Conservation (phyloP, 1,140 invertebrate species). For the Euura saliciscinereae region DNA sequence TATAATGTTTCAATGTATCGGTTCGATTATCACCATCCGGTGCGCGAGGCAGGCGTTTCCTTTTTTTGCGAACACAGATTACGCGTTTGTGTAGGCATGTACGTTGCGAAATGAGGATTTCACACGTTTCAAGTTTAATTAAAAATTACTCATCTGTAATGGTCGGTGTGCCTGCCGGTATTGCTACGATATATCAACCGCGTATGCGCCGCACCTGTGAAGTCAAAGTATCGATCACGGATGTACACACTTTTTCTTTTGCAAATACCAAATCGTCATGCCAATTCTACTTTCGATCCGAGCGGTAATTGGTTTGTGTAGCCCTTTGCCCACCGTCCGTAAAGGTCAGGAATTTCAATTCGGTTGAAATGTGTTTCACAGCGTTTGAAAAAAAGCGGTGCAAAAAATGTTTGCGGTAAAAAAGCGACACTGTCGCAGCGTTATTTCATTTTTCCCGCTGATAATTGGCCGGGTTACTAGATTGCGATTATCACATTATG, state of each 20-base stretch:
- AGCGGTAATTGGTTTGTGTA: too few relatives aligned
- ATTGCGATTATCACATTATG: too few relatives aligned
- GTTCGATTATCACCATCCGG: not conserved
- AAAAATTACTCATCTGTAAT: not conserved
- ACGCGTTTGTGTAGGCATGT: not conserved
- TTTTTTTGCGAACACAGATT: not conserved
- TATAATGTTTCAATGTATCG: not conserved
- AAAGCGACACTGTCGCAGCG: not conserved
- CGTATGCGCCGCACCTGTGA: not conserved
- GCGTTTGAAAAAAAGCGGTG: too few relatives aligned
- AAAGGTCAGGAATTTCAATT: too few relatives aligned
- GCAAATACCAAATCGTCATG: not conserved
- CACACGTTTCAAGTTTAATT: not conserved
- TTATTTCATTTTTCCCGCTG: not conserved
- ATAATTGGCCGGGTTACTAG: too few relatives aligned
- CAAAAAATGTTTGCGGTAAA: not conserved
- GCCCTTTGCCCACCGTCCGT: too few relatives aligned
- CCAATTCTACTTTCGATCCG: not conserved
- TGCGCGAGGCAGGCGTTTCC: not conserved
- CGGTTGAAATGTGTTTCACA: too few relatives aligned
- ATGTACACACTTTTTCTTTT: not conserved
- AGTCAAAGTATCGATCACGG: not conserved
- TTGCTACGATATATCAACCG: not conserved
- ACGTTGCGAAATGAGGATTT: not conserved
- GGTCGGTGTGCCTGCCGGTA: not conserved